These are phyloP conservation scores for Chanos chanos DNA, from an alignment of 2,797 vertebrate species.

Conservation along the genomic window DNA sequence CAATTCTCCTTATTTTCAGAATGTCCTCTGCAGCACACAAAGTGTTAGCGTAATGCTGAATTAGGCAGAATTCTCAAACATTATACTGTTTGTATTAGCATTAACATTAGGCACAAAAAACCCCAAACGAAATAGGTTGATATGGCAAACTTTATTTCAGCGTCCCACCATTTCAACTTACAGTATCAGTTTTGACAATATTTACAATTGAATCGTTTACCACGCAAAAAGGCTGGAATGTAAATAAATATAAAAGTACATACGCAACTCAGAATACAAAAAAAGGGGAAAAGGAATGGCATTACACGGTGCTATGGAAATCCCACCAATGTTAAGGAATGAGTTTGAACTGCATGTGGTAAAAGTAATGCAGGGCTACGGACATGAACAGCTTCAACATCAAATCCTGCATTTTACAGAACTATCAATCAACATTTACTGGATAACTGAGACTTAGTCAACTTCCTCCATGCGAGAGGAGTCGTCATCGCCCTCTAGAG, in stretches of 20 bases:
- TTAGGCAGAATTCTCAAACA: too few relatives aligned
- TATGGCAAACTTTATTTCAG: constrained; percentile 57
- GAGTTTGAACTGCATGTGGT: constrained; percentile 29
- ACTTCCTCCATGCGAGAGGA: constrained; percentile 95
- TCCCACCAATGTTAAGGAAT: constrained; percentile 34
- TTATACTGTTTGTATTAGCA: too few relatives aligned
- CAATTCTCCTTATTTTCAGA: too few relatives aligned
- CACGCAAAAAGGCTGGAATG: constrained; percentile 54
- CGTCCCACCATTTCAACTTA: constrained; percentile 41
- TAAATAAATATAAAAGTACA: constrained; percentile 64
- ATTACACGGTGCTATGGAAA: background rate
- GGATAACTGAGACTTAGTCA: constrained; percentile 63
- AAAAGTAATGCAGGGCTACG: background rate
- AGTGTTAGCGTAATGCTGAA: too few relatives aligned
- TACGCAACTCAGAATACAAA: constrained; percentile 51
- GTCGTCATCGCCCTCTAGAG: constrained; percentile 90
- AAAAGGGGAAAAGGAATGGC: constrained; percentile 32
- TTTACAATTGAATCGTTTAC: constrained; percentile 55
- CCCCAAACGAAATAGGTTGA: constrained; percentile 5
- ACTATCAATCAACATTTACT: constrained; percentile 25
- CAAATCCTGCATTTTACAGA: constrained; percentile 43
- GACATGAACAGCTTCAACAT: constrained; percentile 38
- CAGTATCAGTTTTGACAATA: constrained; percentile 47
- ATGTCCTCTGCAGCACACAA: too few relatives aligned
- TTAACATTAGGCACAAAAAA: too few relatives aligned